These are phyloP conservation scores for Eristalis pertinax DNA, from an alignment of 2,888 invertebrate species.

Conservation along the genomic window DNA sequence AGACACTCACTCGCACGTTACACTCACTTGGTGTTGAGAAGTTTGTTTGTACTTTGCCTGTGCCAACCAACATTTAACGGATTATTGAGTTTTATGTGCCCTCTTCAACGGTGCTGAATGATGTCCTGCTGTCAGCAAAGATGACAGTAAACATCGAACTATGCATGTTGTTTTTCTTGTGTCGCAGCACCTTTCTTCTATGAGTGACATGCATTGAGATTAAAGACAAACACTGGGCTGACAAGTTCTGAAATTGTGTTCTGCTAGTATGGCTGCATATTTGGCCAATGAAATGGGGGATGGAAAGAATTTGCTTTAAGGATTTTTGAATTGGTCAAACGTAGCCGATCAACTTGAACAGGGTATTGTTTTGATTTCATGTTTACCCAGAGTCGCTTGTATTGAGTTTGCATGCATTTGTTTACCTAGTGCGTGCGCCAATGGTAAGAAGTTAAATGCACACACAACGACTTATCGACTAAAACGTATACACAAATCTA, in stretches of 20 bases:
- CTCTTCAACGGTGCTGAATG: slow-evolving; percentile 57
- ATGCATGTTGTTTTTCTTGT: slow-evolving; percentile 30
- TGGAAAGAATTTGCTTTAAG: slow-evolving; percentile 37
- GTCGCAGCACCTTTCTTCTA: slow-evolving; percentile 45
- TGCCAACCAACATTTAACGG: slow-evolving; percentile 79
- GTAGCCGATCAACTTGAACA: neutral
- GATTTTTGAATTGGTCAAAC: slow-evolving; percentile 24
- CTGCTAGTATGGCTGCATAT: neutral
- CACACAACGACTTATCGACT: too few species aligned
- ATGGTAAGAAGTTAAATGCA: neutral
- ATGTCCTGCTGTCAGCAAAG: slow-evolving; percentile 52
- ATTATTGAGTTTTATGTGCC: slow-evolving; percentile 77
- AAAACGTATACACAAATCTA: too few species aligned
- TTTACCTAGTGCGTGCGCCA: slow-evolving; percentile 52
- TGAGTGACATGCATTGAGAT: slow-evolving; percentile 54
- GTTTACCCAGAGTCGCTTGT: neutral
- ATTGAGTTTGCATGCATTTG: neutral
- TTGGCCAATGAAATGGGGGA: slow-evolving; percentile 19
- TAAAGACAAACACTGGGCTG: slow-evolving; percentile 48
- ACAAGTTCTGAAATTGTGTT: slow-evolving; percentile 27
- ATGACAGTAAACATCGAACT: slow-evolving; percentile 56
- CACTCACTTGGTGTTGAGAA: slow-evolving; percentile 58
- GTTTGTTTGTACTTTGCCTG: slow-evolving; percentile 72
- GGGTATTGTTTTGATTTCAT: neutral
- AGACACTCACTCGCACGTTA: slow-evolving; percentile 47